A percentile compares a stretch with the other conserved stretches of the same genome.
Conservation (phyloP, 1,140 invertebrate species). For the Mylabris phalerata region DNA sequence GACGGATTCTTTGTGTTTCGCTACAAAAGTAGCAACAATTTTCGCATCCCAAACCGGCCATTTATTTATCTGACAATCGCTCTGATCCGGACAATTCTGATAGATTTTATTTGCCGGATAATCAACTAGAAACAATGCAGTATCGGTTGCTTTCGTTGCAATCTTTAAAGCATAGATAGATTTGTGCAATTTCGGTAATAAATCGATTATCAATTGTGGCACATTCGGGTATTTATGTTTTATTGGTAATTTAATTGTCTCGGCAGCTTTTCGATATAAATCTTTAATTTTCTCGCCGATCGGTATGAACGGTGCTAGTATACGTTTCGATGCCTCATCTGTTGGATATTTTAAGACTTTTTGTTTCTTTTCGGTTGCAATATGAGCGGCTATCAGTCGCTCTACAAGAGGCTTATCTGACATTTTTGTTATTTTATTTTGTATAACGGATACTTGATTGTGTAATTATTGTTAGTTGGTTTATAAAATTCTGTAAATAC, state of each 20-base stretch:
- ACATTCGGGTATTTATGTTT: background rate
- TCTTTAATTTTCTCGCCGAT: constrained; percentile 33
- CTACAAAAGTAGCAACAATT: constrained; percentile 48
- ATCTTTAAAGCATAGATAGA: constrained; percentile 48
- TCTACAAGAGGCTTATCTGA: too few species aligned
- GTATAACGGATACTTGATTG: too few species aligned
- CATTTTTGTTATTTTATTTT: too few species aligned
- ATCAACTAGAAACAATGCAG: constrained; percentile 48
- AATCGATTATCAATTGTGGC: constrained; percentile 44
- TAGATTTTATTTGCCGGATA: constrained; percentile 46
- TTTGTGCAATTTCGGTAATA: constrained; percentile 47
- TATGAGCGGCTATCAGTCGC: too few species aligned
- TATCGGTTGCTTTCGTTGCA: constrained; percentile 46
- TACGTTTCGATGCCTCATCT: constrained; percentile 41
- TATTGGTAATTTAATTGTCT: constrained; percentile 11
- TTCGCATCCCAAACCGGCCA: constrained; percentile 47
- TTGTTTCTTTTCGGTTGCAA: too few species aligned
- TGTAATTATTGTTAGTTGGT: too few species aligned
- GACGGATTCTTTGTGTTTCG: constrained; percentile 46
- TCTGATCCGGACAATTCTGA: constrained; percentile 39
- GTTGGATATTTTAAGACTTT: background rate
- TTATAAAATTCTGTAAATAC: too few species aligned
- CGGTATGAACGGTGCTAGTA: constrained; percentile 46
- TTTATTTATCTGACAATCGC: constrained; percentile 42
- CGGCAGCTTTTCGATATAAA: constrained; percentile 43